Evolutionary conservation across 23 tunicate species (phyloP), one percentile per base, ranked within the genome.

Genomic region (Diplosoma virens): DNA sequence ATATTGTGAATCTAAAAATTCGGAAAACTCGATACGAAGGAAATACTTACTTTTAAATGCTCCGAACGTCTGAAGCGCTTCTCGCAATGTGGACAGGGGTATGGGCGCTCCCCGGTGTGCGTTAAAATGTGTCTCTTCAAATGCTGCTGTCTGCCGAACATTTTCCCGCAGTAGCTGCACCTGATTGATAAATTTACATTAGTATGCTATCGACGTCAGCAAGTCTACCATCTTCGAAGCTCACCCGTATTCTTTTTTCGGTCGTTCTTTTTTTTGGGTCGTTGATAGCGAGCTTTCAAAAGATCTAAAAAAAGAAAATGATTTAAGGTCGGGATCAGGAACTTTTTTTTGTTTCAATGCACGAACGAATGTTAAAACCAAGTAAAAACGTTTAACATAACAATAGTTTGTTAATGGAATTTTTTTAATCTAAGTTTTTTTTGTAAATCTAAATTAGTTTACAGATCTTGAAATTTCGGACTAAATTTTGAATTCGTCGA

Each of bases 211-310:
- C 63, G 63, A 14, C 24, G 20, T 56, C 24, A 11, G 6, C 6
- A 25, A 20, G 34, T 61, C 2, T 61, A 29, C 30, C n/a, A 61
- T 35, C 11, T 61, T 20, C 21, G 4, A 14, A 61, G 32, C 88
- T 25, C 37, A 90, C 97, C 80, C 67, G 70, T 79, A 90, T 67
- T 90, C 97, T 58, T 90, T 90, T 77, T 90, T 90, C 34, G 97
- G 97, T 41, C 87, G 87, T 67, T 90, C 97, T 67, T 90, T 90
- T 52, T 90, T 84, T 56, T 29, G 88, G 16, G 27, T 4, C 5
- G 35, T n/a, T 9, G 35, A 34, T 14, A 61, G 5, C 9, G 69
- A 9, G 4, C 35, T 27, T 3, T 61, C 69, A 34, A 61, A 61
- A 26, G 30, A 9, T 34, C 69, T 61, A n/a, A n/a, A n/a, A n/a